phyloP scores from a whole-genome alignment of 2,888 invertebrate genomes.

The Anodontia alba region DNA sequence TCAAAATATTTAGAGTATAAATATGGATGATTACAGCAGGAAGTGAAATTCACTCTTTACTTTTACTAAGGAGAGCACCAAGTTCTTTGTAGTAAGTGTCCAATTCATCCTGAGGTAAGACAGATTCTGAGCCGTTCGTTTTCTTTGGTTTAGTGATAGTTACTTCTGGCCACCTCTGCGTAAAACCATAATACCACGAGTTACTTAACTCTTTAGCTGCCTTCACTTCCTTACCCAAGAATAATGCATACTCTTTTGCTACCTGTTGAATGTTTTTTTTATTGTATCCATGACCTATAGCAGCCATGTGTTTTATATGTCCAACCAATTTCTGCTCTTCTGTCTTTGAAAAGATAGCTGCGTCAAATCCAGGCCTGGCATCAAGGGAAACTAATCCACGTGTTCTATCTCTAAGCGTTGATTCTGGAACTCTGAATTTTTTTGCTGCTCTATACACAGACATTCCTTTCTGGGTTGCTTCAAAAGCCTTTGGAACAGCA shows the following conservation, averaged over 20 bases:
- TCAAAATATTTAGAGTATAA: no score
- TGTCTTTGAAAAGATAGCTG: neutral
- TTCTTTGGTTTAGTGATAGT: neutral
- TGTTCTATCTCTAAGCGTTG: slow-evolving; percentile 22
- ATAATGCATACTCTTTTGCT: slow-evolving; percentile 3
- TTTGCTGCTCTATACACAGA: slow-evolving; percentile 27
- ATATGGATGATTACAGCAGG: no score
- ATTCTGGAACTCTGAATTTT: slow-evolving; percentile 3
- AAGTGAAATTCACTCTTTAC: no score
- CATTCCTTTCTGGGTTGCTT: slow-evolving; percentile 1
- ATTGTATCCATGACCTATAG: slow-evolving; percentile 4
- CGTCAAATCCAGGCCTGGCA: neutral
- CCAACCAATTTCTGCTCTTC: slow-evolving; percentile 10
- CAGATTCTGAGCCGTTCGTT: no score
- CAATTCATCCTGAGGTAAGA: neutral
- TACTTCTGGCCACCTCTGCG: neutral
- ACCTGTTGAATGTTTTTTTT: neutral
- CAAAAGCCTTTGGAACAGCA: neutral
- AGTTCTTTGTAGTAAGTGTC: neutral
- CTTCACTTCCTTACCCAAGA: neutral
- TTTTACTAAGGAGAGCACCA: neutral
- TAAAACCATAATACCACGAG: neutral
- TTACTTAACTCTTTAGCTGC: neutral
- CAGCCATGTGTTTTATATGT: slow-evolving; percentile 3
- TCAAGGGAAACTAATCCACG: slow-evolving; percentile 16